Evolutionary conservation across 2,888 invertebrate species (phyloP).

Genomic region (Ophioninae sp.): DNA sequence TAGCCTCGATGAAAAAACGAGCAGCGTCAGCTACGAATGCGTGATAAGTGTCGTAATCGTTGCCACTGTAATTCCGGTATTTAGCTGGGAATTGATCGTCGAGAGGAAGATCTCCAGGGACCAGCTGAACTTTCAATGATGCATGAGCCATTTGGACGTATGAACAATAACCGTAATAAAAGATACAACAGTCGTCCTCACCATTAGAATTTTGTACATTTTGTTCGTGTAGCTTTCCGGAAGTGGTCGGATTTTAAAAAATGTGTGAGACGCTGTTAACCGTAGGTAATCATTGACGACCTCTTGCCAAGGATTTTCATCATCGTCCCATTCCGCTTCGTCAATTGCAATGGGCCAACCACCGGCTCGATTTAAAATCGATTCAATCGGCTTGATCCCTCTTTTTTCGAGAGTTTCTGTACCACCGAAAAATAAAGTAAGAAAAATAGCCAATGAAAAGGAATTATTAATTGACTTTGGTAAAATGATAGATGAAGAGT

Average conservation of each 20-base stretch:
- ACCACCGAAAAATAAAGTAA: neutral
- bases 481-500: neutral
- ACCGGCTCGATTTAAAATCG: conserved; percentile 66
- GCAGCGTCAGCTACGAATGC: conserved; percentile 61
- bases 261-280: conserved; percentile 57
- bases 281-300: conserved; percentile 68
- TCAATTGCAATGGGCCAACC: conserved; percentile 73
- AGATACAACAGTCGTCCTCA: conserved; percentile 6
- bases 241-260: conserved; percentile 29
- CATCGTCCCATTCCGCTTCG: conserved; percentile 67
- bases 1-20: conserved; percentile 58
- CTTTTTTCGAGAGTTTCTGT: conserved; percentile 63
- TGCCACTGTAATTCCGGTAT: conserved; percentile 54
- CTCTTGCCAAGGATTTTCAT: conserved; percentile 67
- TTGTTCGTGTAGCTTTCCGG: neutral
- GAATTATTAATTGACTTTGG: neutral
- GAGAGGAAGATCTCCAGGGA: conserved; percentile 37
- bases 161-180: neutral
- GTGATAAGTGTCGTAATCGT: conserved; percentile 56
- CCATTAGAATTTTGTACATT: neutral
- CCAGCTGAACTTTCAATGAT: conserved; percentile 29
- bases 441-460: neutral
- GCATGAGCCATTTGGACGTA: neutral
- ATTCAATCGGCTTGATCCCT: conserved; percentile 67
- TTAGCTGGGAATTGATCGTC: conserved; percentile 15